Evolutionary conservation across 2,888 invertebrate genomes (phyloP).

Genomic region (Dendrolimus houi): DNA sequence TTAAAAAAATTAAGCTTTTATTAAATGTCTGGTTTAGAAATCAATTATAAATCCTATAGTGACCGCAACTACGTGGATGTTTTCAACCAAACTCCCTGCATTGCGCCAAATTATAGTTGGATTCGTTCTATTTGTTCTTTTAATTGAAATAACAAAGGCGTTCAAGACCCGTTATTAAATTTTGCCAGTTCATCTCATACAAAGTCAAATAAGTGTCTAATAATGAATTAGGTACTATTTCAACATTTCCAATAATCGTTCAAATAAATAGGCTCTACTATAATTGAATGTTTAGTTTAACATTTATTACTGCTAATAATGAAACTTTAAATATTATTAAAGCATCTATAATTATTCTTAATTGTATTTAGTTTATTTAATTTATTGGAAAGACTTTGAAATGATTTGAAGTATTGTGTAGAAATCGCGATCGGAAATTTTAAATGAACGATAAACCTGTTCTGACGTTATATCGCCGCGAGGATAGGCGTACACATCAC

Average conservation of each 20-base stretch:
- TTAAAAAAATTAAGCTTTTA: no score
- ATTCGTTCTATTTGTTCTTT: slow-evolving; percentile 55
- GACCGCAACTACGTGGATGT: slow-evolving; percentile 51
- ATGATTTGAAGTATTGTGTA: slow-evolving; percentile 5
- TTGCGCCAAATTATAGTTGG: slow-evolving; percentile 64
- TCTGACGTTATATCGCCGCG: slow-evolving; percentile 53
- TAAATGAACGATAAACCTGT: slow-evolving; percentile 58
- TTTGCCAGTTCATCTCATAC: no score
- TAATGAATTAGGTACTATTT: no score
- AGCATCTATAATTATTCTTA: slow-evolving; percentile 6
- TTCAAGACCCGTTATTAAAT: slow-evolving; percentile 20
- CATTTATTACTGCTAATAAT: no score
- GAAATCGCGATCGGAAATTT: slow-evolving; percentile 26
- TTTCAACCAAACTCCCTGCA: slow-evolving; percentile 60
- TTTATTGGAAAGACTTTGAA: no score
- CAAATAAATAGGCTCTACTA: slow-evolving; percentile 12
- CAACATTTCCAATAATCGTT: slow-evolving; percentile 7
- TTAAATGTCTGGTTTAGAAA: slow-evolving; percentile 18
- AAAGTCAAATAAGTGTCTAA: no score
- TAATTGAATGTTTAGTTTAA: no score
- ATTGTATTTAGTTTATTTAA: background rate
- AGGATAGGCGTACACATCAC: slow-evolving; percentile 66
- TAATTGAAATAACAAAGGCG: slow-evolving; percentile 44
- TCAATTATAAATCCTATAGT: slow-evolving; percentile 55
- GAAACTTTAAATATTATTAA: no score